Base-by-base conservation (phyloP, 1,140 invertebrate species). In the Pachypsylla venusta region DNA sequence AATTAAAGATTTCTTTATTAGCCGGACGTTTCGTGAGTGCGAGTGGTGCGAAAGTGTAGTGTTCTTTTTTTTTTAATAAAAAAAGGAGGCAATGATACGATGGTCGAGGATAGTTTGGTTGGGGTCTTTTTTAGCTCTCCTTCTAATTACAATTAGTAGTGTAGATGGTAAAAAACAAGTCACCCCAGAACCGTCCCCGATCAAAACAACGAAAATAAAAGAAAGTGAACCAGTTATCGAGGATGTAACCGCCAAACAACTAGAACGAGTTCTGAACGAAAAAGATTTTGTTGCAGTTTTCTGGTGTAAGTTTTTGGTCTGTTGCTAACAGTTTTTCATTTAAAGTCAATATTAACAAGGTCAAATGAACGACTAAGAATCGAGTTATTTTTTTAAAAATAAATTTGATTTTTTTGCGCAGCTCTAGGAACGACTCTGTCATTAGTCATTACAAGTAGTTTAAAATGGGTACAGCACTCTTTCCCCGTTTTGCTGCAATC, bases 271-370 rank as follows among this genome's bases (percentile, higher is more conserved):
- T 60, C 79, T 93, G 67, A 81, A 85, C 70, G 85, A 89, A 65
- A 90, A 90, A 78, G 89, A 92, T 75, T 92, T 87, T 78, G 87
- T 93, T 69, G 90, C 89, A 68, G 89, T 93, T 68, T 92, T 87
- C 76, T 93, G 90, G 87, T 93, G 90, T 94, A 88, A 93, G 90
- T 87, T 74, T 61, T 16, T 53, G n/a, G n/a, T n/a, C n/a, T n/a
- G n/a, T n/a, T n/a, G n/a, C n/a, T n/a, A n/a, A n/a, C n/a, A n/a
- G n/a, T n/a, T n/a, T n/a, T n/a, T n/a, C n/a, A n/a, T n/a, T n/a
- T n/a, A n/a, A n/a, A n/a, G n/a, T n/a, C n/a, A n/a, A n/a, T n/a
- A n/a, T n/a, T n/a, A n/a, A n/a, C n/a, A n/a, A n/a, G n/a, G n/a
- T n/a, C n/a, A n/a, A n/a, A n/a, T n/a, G n/a, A n/a, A n/a, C n/a